phyloP scores from a whole-genome alignment of 2,113 vertebrate genomes.

The Callorhinus ursinus region DNA sequence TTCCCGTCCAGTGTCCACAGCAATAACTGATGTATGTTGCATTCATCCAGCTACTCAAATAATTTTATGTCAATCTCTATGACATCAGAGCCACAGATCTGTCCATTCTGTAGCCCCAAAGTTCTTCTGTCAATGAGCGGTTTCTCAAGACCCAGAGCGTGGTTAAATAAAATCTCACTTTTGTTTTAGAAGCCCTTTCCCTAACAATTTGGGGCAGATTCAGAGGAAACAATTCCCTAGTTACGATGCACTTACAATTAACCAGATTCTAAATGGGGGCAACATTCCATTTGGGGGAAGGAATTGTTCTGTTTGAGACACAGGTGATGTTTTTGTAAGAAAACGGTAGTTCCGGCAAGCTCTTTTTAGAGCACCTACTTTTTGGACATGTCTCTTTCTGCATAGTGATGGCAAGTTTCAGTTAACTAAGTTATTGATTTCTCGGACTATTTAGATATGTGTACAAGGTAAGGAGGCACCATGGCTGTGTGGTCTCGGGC shows the following conservation, averaged over 20 bases:
- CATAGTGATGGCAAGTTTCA: not conserved
- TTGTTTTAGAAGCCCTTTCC: not conserved
- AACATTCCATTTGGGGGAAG: not conserved
- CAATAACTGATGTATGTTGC: not conserved
- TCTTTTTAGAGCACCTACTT: not conserved
- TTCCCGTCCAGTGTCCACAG: not conserved
- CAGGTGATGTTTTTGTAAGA: not conserved
- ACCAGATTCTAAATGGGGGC: not conserved
- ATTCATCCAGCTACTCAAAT: not conserved
- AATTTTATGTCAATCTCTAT: constrained; percentile 20
- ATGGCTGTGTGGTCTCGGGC: not conserved
- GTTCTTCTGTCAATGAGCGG: not conserved
- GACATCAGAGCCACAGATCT: not conserved
- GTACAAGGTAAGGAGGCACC: not conserved
- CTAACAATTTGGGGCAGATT: not conserved
- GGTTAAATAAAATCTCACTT: constrained; percentile 2
- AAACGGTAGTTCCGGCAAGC: not conserved
- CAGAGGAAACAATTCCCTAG: not conserved
- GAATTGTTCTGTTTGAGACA: not conserved
- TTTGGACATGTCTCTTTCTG: not conserved
- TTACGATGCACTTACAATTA: not conserved
- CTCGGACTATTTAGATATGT: not conserved
- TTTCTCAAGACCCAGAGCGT: not conserved
- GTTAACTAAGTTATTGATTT: not conserved
- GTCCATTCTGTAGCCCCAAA: not conserved